phyloP scores from a whole-genome alignment of 1,140 invertebrate genomes.

The Zaprionus lachaisei region DNA sequence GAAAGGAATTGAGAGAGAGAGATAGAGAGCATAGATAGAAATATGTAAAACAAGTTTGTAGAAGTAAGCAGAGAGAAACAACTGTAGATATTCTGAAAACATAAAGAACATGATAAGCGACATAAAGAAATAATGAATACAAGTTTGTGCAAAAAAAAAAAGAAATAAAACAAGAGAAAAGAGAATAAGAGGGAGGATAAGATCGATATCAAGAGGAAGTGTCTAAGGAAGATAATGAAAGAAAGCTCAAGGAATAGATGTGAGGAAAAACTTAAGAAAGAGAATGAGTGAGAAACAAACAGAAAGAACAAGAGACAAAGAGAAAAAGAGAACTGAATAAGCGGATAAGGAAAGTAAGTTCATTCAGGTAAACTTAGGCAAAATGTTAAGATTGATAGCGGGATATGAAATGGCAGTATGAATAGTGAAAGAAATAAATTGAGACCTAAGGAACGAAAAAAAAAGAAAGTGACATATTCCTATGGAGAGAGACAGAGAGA shows the following conservation, averaged over 20 bases:
- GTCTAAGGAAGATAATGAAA: neutral
- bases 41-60: too few relatives aligned
- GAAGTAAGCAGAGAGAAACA: too few relatives aligned
- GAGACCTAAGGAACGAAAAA: neutral
- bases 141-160: too few relatives aligned
- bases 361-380: neutral
- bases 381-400: neutral
- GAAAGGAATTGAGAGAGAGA: too few relatives aligned
- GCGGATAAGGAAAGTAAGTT: neutral
- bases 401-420: neutral
- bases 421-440: neutral
- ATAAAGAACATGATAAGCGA: too few relatives aligned
- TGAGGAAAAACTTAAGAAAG: neutral
- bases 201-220: too few relatives aligned
- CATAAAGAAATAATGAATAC: too few relatives aligned
- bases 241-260: neutral
- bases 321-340: neutral
- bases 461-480: neutral
- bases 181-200: too few relatives aligned
- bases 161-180: too few relatives aligned
- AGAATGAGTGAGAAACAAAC: neutral
- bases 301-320: neutral
- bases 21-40: too few relatives aligned
- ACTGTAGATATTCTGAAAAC: too few relatives aligned
- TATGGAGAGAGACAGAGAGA: neutral